phyloP scores from a whole-genome alignment of 30 jellyfish, hydroid and myxozoan genomes.

The Pseudorhiza aurosa region DNA sequence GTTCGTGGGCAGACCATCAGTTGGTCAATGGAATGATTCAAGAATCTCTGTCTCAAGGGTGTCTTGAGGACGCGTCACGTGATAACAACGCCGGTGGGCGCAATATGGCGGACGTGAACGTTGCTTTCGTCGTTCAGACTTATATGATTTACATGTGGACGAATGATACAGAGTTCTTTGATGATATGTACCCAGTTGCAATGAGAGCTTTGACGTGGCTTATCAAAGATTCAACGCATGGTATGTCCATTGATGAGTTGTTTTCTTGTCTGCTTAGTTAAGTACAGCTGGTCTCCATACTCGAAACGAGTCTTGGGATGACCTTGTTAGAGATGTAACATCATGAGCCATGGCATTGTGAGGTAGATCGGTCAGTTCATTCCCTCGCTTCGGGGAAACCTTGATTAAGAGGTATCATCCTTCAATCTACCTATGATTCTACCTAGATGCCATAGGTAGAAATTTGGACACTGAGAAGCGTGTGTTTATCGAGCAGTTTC shows the following conservation, averaged over 20 bases:
- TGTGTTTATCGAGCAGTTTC: too few species aligned
- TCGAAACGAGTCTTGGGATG: too few species aligned
- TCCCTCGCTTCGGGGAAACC: too few species aligned
- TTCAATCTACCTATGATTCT: too few species aligned
- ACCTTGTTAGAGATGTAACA: too few species aligned
- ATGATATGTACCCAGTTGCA: slow-evolving; percentile 88
- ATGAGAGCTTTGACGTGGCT: slow-evolving; percentile 93
- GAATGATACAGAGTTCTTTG: slow-evolving; percentile 90
- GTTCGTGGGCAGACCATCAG: slow-evolving; percentile 99
- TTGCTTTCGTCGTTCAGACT: slow-evolving; percentile 93
- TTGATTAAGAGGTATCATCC: too few species aligned
- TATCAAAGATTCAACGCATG: slow-evolving; percentile 85
- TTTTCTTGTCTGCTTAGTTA: too few species aligned
- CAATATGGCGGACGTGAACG: slow-evolving; percentile 96
- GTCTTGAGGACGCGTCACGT: slow-evolving; percentile 91
- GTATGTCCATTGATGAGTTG: slow-evolving; percentile 31
- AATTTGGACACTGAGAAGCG: too few species aligned
- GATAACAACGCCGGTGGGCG: slow-evolving; percentile 98
- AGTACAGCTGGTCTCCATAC: too few species aligned
- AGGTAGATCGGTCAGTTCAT: too few species aligned
- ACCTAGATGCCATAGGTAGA: too few species aligned
- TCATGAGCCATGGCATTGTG: too few species aligned
- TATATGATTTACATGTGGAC: slow-evolving; percentile 95
- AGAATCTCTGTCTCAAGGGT: slow-evolving; percentile 96
- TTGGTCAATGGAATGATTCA: slow-evolving; percentile 93